phyloP scores from a whole-genome alignment of 2,888 invertebrate genomes.

The Cheilosia vernalis region DNA sequence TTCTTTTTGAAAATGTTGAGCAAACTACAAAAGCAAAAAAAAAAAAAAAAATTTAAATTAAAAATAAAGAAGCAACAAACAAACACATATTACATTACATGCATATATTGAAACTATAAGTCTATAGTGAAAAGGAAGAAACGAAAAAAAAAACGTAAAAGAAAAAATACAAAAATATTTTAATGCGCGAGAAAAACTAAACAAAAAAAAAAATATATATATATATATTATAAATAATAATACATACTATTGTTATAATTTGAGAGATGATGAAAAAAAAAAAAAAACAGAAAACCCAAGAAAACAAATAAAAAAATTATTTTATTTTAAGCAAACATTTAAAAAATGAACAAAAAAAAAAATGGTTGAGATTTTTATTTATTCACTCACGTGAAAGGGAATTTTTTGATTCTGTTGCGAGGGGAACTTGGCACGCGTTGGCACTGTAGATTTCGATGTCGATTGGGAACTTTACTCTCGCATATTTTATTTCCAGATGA shows the following conservation, averaged over 20 bases:
- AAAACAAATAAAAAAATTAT: conserved; percentile 66
- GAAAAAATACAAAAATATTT: conserved; percentile 37
- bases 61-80: conserved; percentile 48
- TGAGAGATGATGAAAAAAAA: conserved; percentile 65
- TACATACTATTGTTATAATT: conserved; percentile 76
- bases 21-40: conserved; percentile 56
- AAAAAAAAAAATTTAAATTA: conserved; percentile 51
- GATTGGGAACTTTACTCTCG: conserved; percentile 1
- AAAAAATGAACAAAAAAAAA: conserved; percentile 77
- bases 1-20: conserved; percentile 60
- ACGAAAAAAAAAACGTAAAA: conserved; percentile 30
- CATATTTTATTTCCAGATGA: conserved; percentile 78
- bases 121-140: conserved; percentile 66
- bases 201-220: conserved; percentile 47
- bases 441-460: background rate
- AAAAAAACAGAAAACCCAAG: conserved; percentile 56
- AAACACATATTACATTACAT: conserved; percentile 72
- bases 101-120: conserved; percentile 64
- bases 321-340: conserved; percentile 79
- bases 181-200: conserved; percentile 63
- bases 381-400: background rate
- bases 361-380: conserved; percentile 71
- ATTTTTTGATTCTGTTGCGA: no score
- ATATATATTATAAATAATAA: conserved; percentile 59
- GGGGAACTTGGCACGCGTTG: conserved; percentile 15